Evolutionary conservation across 1,140 invertebrate genomes (phyloP), one percentile per base, ranked within the genome.

Genomic region (Hypothenemus hampei): DNA sequence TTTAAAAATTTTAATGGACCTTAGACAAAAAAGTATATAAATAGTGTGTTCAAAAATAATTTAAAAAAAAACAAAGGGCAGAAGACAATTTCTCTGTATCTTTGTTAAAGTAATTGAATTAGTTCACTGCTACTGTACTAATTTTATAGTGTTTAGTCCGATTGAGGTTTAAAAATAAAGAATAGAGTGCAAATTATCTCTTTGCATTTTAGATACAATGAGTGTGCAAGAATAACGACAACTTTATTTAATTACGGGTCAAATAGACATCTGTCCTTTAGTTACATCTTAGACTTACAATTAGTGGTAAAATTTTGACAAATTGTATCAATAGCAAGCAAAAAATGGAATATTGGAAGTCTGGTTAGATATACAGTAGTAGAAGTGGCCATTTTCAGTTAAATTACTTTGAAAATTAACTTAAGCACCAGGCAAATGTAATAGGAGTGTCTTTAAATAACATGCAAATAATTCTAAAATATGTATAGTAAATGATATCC

Each of bases 181-280:
- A 18, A 31, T 2, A 39, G 15, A 39, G 36, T 39, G 13, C 19
- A 44, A 44, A 24, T 39, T 44, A 44, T 44, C 24, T 3, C 21
- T 22, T 44, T 44, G 20, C 24, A 44, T 22, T 44, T 44, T 44
- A 44, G 21, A 44, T 11, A 44, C 19, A 44, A 44, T 23, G 19
- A 44, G 24, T 44, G 40, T 16, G 40, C 22, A 44, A 22, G 19
- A 22, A 1, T 44, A 24, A 44, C 40, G 40, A n/a, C 19, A 22
- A 44, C 4, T 44, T 44, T 44, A 8, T 8, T 44, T 44, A 44
- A 44, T 44, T 6, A 22, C 19, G 24, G 19, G 21, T n/a, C 20
- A 23, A 21, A 22, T 23, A 22, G n/a, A 23, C n/a, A 44, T 5
- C 7, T 44, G 3, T 16, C 21, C 11, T 5, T 13, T 23, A 3